These are phyloP conservation scores for Rhinoderma darwinii DNA, from an alignment of 2,113 vertebrate species.

Conservation along the genomic window DNA sequence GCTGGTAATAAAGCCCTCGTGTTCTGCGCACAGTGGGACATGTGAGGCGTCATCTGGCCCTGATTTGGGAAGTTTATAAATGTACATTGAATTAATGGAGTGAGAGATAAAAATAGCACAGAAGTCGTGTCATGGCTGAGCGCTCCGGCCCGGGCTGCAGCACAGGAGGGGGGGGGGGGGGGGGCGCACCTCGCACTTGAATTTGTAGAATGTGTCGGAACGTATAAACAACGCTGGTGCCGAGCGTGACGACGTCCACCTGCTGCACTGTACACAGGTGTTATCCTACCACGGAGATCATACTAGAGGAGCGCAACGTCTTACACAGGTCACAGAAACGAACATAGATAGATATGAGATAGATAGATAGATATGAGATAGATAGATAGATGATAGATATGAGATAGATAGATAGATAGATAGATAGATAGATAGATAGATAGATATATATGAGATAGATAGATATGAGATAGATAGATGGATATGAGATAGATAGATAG, in stretches of 20 bases:
- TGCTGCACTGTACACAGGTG: background rate
- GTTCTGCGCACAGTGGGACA: background rate
- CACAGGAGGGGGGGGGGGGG: background rate
- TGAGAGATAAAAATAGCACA: background rate
- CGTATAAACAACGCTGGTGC: background rate
- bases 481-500: no score
- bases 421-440: no score
- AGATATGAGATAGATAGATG: no score
- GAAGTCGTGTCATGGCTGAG: background rate
- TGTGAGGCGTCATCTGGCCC: background rate
- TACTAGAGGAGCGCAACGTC: no score
- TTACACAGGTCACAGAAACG: no score
- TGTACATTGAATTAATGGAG: slow-evolving; percentile 5
- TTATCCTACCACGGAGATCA: background rate
- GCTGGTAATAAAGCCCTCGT: background rate
- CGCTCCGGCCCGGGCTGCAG: background rate
- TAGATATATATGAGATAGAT: no score
- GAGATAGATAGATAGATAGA: no score
- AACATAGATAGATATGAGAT: no score
- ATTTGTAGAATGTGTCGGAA: slow-evolving; percentile 2
- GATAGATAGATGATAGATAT: no score
- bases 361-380: no score
- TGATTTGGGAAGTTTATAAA: slow-evolving; percentile 5
- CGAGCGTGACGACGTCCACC: background rate
- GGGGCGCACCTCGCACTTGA: background rate